These are phyloP conservation scores for Phalacrocorax aristotelis DNA, from an alignment of 2,113 vertebrate species.

Conservation along the genomic window DNA sequence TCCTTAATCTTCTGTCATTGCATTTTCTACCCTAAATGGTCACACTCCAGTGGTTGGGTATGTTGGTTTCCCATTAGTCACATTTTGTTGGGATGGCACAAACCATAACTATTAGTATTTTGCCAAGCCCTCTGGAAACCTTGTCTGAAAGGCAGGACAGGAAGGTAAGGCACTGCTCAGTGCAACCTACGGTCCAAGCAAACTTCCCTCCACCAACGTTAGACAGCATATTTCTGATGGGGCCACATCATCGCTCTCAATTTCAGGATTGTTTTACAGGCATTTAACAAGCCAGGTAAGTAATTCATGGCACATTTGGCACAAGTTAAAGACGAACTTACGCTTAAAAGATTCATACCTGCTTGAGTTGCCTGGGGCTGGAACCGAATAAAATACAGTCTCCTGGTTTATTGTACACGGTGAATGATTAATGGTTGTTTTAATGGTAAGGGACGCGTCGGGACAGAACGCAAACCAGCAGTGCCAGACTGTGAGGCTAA, in stretches of 20 bases:
- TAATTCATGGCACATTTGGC: constrained; percentile 38
- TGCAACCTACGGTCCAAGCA: neutral
- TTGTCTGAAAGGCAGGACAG: neutral
- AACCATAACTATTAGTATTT: neutral
- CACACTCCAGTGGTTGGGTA: neutral
- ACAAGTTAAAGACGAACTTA: constrained; percentile 50
- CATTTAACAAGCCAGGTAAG: neutral
- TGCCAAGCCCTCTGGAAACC: neutral
- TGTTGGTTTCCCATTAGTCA: neutral
- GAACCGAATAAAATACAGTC: constrained; percentile 4
- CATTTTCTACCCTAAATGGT: neutral
- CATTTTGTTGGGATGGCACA: neutral
- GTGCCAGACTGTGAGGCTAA: neutral
- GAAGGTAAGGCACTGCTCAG: neutral
- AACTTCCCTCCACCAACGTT: neutral
- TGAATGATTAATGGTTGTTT: constrained; percentile 23
- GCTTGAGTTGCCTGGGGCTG: constrained; percentile 14
- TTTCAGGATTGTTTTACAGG: constrained; percentile 20
- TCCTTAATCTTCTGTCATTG: neutral
- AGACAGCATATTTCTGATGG: neutral
- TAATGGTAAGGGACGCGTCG: neutral
- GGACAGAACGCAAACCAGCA: neutral
- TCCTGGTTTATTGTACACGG: constrained; percentile 10
- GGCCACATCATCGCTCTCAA: neutral
- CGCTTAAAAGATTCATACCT: constrained; percentile 27